A percentile compares a stretch with the other conserved stretches of the same genome.
These are phyloP conservation scores for Pseudolycoriella hygida DNA, from an alignment of 2,888 invertebrate genomes.

Conservation along the genomic window DNA sequence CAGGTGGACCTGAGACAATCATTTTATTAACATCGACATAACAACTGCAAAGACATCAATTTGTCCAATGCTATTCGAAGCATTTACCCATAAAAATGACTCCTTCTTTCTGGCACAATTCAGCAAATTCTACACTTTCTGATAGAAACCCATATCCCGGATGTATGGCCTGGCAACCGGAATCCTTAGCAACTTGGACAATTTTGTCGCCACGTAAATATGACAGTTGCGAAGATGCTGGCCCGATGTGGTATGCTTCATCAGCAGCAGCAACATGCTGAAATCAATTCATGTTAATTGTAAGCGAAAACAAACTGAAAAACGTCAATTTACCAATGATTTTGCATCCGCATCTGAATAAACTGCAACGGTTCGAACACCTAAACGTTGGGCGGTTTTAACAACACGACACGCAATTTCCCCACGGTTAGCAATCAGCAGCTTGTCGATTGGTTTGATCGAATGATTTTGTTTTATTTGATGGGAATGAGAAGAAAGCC, in stretches of 20 bases:
- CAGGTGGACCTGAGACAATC: constrained; percentile 49
- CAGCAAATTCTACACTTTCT: constrained; percentile 94
- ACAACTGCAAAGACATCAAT: too few relatives aligned
- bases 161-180: constrained; percentile 84
- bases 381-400: constrained; percentile 69
- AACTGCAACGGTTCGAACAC: constrained; percentile 84
- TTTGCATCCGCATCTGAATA: constrained; percentile 84
- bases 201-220: constrained; percentile 79
- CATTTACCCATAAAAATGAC: constrained; percentile 69
- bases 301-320: too few relatives aligned
- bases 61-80: too few relatives aligned
- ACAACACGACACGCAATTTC: constrained; percentile 95
- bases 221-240: constrained; percentile 68
- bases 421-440: constrained; percentile 91
- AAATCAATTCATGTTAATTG: too few relatives aligned
- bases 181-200: constrained; percentile 57
- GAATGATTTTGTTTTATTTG: too few relatives aligned
- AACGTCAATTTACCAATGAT: too few relatives aligned
- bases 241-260: constrained; percentile 87
- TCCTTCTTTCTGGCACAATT: constrained; percentile 58
- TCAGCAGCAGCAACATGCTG: constrained; percentile 49
- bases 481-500: too few relatives aligned
- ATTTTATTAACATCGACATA: too few relatives aligned
- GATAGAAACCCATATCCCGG: constrained; percentile 99
- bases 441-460: constrained; percentile 40